Percentiles rank a stretch among this genome's conserved stretches.
phyloP scores from a whole-genome alignment of 2,797 vertebrate genomes.

The Scyliorhinus canicula region DNA sequence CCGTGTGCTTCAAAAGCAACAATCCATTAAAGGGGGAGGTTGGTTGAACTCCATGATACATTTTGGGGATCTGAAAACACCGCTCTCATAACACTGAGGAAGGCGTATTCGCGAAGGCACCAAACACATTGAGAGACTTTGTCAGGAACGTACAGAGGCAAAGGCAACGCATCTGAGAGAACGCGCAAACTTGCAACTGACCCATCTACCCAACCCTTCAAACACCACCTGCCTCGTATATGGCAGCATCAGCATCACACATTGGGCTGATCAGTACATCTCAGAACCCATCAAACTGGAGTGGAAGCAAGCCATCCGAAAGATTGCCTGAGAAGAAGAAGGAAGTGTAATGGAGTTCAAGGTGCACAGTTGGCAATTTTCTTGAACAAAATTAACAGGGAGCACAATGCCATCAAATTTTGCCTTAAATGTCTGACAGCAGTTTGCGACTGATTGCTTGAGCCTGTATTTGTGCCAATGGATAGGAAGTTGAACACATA shows the following conservation, averaged over 20 bases:
- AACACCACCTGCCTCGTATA: neutral
- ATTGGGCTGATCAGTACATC: neutral
- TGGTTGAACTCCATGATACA: too few species aligned
- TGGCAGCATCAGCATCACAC: neutral
- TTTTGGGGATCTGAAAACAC: too few species aligned
- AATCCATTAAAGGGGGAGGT: too few species aligned
- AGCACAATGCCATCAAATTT: neutral
- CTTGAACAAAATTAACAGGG: neutral
- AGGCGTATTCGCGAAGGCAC: too few species aligned
- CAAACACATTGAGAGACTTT: too few species aligned
- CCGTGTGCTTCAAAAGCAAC: too few species aligned
- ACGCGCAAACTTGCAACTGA: too few species aligned
- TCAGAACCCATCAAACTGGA: neutral
- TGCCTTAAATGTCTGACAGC: neutral
- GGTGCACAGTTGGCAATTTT: too few species aligned
- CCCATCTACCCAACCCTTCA: neutral
- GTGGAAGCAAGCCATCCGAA: neutral
- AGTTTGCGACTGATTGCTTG: neutral
- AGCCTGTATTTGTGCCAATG: neutral
- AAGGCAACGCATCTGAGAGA: too few species aligned
- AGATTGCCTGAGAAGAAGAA: neutral
- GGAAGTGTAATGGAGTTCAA: neutral
- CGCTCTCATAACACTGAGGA: too few species aligned
- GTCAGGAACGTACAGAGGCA: too few species aligned
- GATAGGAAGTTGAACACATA: neutral